These are phyloP conservation scores for Phataginus tricuspis DNA, from an alignment of 2,797 vertebrate genomes.

Conservation along the genomic window DNA sequence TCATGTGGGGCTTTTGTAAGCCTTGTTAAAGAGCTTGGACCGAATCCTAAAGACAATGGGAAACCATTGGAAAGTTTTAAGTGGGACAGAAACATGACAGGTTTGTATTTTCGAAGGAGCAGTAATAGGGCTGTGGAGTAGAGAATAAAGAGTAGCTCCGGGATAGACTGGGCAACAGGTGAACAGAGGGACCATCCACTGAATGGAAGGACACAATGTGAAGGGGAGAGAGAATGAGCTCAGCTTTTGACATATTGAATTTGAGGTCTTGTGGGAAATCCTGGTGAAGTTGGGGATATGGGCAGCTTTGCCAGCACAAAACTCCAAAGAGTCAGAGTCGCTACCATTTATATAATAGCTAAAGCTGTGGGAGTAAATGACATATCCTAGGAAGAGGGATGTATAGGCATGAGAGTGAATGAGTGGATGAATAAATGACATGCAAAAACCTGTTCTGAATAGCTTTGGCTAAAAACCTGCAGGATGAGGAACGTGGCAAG, in stretches of 20 bases:
- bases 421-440: conserved; percentile 49
- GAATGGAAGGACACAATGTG: neutral
- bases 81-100: neutral
- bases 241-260: neutral
- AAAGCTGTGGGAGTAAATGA: neutral
- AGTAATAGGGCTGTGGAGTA: neutral
- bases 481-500: neutral
- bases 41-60: neutral
- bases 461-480: neutral
- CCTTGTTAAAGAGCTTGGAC: neutral
- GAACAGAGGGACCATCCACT: neutral
- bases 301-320: neutral
- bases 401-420: neutral
- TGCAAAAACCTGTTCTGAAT: conserved; percentile 78
- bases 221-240: neutral
- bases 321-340: neutral
- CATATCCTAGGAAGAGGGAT: neutral
- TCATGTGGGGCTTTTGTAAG: neutral
- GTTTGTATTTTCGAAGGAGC: neutral
- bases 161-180: neutral
- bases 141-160: neutral
- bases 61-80: conserved; percentile 3
- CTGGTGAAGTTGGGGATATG: neutral
- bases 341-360: neutral
- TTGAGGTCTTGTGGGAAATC: neutral